phyloP scores from a whole-genome alignment of 1,140 invertebrate genomes.

The Heliothis subflexa region DNA sequence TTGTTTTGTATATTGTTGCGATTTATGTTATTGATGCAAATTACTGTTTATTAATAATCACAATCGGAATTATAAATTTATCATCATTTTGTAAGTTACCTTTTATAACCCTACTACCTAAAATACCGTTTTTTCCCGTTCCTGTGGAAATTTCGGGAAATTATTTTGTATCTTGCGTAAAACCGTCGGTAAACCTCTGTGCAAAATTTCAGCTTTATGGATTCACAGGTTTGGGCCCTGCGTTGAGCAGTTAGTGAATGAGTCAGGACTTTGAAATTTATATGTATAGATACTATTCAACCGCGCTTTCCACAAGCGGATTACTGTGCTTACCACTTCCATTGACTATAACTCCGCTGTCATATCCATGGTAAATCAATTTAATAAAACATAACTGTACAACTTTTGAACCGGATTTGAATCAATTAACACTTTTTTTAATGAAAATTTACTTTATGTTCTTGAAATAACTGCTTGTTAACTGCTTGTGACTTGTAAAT shows the following conservation, averaged over 20 bases:
- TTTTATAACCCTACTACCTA: too few species aligned
- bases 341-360: not conserved
- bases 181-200: too few species aligned
- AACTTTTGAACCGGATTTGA: constrained; percentile 29
- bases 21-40: too few species aligned
- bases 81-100: not conserved
- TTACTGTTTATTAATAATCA: not conserved
- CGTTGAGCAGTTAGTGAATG: too few species aligned
- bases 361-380: constrained; percentile 18
- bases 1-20: too few species aligned
- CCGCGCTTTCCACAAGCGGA: not conserved
- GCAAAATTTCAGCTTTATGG: too few species aligned
- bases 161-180: too few species aligned
- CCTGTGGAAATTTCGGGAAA: too few species aligned
- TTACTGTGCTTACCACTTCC: not conserved
- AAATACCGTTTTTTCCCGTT: too few species aligned
- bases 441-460: constrained; percentile 37
- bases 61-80: not conserved
- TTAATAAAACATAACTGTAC: constrained; percentile 39
- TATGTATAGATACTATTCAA: not conserved
- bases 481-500: not conserved
- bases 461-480: not conserved
- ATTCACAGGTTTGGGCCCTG: too few species aligned
- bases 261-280: too few species aligned
- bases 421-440: constrained; percentile 45